Evolutionary conservation across 2,113 vertebrate genomes (phyloP).

Genomic region (Polypterus bichir): DNA sequence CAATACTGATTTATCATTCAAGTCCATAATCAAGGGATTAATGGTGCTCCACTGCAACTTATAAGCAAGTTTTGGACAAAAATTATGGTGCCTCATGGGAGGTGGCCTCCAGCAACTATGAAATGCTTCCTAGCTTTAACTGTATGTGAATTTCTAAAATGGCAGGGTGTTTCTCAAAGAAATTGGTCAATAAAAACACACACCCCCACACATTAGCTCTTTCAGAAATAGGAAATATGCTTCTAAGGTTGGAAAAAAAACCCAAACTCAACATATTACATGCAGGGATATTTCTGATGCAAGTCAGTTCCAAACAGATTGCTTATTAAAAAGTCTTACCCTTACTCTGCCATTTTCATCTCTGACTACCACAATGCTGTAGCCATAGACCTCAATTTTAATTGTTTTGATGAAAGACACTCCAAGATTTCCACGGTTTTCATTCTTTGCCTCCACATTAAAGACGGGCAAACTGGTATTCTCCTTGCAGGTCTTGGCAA

Average conservation of each 20-base stretch:
- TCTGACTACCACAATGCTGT: constrained; percentile 13
- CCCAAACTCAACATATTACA: neutral
- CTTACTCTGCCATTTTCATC: constrained; percentile 10
- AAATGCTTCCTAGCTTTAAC: too few species aligned
- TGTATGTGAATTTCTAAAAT: too few species aligned
- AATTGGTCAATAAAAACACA: too few species aligned
- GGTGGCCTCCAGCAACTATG: too few species aligned
- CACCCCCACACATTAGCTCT: too few species aligned
- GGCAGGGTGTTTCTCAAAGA: too few species aligned
- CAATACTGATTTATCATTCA: too few species aligned
- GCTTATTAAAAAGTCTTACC: neutral
- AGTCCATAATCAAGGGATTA: too few species aligned
- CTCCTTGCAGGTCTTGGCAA: neutral
- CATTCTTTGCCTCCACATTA: constrained; percentile 14
- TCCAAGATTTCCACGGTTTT: neutral
- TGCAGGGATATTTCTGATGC: neutral
- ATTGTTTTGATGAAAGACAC: constrained; percentile 9
- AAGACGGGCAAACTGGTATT: constrained; percentile 15
- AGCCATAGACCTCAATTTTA: constrained; percentile 17
- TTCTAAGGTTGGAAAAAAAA: neutral
- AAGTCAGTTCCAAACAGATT: neutral
- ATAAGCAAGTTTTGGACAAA: too few species aligned
- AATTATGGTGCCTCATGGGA: too few species aligned
- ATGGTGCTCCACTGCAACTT: too few species aligned
- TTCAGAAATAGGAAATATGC: too few species aligned